Evolutionary conservation across 2,888 invertebrate species (phyloP).

Genomic region (Drosophila acutilabella): DNA sequence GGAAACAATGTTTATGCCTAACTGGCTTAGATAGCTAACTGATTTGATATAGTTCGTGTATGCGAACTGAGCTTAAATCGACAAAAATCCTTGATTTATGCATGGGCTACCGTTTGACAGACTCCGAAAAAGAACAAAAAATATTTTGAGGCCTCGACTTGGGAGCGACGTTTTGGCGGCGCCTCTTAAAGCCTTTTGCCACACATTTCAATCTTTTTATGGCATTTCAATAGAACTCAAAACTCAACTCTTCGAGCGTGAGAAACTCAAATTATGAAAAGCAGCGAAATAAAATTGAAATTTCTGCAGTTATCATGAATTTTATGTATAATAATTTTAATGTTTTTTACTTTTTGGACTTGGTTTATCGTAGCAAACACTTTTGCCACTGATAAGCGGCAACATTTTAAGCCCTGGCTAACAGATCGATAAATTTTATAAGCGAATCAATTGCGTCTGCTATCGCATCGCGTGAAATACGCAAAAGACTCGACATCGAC

Average conservation of each 20-base stretch:
- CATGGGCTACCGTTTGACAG: slow-evolving; percentile 79
- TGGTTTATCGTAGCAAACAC: slow-evolving; percentile 63
- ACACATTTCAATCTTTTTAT: slow-evolving; percentile 77
- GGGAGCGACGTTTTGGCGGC: slow-evolving; percentile 57
- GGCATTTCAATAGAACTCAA: slow-evolving; percentile 80
- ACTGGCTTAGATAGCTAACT: slow-evolving; percentile 68
- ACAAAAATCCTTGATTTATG: slow-evolving; percentile 78
- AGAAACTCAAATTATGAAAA: slow-evolving; percentile 77
- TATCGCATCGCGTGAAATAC: slow-evolving; percentile 80
- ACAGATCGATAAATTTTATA: slow-evolving; percentile 81
- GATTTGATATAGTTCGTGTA: slow-evolving; percentile 55
- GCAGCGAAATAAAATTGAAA: slow-evolving; percentile 34
- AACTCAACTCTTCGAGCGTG: slow-evolving; percentile 59
- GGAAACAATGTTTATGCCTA: slow-evolving; percentile 75
- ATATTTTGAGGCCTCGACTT: slow-evolving; percentile 1
- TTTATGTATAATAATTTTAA: slow-evolving; percentile 2
- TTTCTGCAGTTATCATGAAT: slow-evolving; percentile 7
- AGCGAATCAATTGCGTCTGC: slow-evolving; percentile 81
- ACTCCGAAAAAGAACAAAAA: slow-evolving; percentile 8
- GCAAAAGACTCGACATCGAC: slow-evolving; percentile 39
- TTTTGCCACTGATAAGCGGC: slow-evolving; percentile 64
- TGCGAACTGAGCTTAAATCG: slow-evolving; percentile 39
- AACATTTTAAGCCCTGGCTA: slow-evolving; percentile 60
- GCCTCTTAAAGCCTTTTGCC: slow-evolving; percentile 70
- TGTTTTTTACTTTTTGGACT: neutral